Evolutionary conservation across 1,140 invertebrate species (phyloP).

Genomic region (Drosophila leontia): DNA sequence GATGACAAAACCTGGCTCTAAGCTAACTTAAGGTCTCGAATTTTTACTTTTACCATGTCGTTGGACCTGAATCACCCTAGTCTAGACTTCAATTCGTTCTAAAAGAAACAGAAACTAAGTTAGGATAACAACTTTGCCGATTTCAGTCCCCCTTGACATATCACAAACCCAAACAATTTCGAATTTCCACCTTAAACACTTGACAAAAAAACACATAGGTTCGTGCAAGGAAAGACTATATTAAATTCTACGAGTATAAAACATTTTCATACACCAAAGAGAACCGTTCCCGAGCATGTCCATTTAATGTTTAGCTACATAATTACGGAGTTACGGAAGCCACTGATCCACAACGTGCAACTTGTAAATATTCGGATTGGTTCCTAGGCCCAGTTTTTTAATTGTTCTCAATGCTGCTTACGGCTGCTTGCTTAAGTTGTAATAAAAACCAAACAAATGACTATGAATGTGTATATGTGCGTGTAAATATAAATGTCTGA

Average conservation of each 20-base stretch:
- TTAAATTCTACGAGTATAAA: neutral
- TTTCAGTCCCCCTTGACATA: slow-evolving; percentile 14
- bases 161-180: slow-evolving; percentile 15
- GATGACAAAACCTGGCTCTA: slow-evolving; percentile 82
- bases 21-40: slow-evolving; percentile 61
- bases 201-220: neutral
- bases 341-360: slow-evolving; percentile 15
- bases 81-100: slow-evolving; percentile 30
- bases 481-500: slow-evolving; percentile 61
- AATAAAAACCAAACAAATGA: slow-evolving; percentile 35
- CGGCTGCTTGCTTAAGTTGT: slow-evolving; percentile 47
- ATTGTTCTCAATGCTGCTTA: slow-evolving; percentile 24
- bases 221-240: slow-evolving; percentile 16
- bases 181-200: slow-evolving; percentile 8
- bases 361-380: slow-evolving; percentile 57
- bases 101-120: slow-evolving; percentile 30
- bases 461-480: slow-evolving; percentile 36
- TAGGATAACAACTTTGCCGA: slow-evolving; percentile 8
- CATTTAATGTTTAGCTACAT: slow-evolving; percentile 9
- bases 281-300: neutral
- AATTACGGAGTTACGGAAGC: neutral
- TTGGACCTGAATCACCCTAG: slow-evolving; percentile 7
- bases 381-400: slow-evolving; percentile 39
- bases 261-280: neutral
- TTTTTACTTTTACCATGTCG: slow-evolving; percentile 46